Conservation (phyloP, 2,888 invertebrate genomes). For the Abscondita cerata region DNA sequence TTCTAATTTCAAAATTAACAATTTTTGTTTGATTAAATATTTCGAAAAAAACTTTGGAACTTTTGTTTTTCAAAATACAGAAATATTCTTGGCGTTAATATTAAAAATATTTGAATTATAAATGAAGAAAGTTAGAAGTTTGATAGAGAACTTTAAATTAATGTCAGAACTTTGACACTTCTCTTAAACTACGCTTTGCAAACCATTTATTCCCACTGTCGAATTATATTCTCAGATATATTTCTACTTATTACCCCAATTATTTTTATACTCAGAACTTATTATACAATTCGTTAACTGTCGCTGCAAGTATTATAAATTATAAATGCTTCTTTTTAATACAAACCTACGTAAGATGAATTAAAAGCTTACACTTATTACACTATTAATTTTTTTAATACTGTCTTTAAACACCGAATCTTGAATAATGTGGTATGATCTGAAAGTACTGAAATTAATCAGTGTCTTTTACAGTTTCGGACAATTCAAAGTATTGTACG, state of each 20-base stretch:
- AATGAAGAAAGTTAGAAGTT: conserved; percentile 9
- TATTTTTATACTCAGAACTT: background rate
- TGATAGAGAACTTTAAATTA: conserved; percentile 12
- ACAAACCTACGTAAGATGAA: too few species aligned
- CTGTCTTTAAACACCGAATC: too few species aligned
- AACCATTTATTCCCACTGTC: conserved; percentile 9
- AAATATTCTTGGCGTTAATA: background rate
- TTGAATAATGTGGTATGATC: too few species aligned
- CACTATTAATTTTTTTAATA: too few species aligned
- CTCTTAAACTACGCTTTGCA: conserved; percentile 11
- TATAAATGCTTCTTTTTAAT: too few species aligned
- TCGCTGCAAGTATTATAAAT: too few species aligned
- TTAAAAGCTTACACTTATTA: too few species aligned
- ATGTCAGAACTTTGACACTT: conserved; percentile 12
- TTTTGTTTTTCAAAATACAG: background rate
- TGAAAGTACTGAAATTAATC: too few species aligned
- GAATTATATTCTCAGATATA: conserved; percentile 12
- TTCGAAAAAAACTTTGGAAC: background rate
- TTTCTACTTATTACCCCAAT: conserved; percentile 7
- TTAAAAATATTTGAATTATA: conserved; percentile 11
- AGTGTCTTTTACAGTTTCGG: too few species aligned
- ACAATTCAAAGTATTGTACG: too few species aligned
- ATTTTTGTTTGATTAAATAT: conserved; percentile 1
- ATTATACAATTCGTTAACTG: too few species aligned
- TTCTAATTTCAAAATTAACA: conserved; percentile 11